Evolutionary conservation across 2,888 invertebrate species (phyloP).

Genomic region (Meteorus colon): DNA sequence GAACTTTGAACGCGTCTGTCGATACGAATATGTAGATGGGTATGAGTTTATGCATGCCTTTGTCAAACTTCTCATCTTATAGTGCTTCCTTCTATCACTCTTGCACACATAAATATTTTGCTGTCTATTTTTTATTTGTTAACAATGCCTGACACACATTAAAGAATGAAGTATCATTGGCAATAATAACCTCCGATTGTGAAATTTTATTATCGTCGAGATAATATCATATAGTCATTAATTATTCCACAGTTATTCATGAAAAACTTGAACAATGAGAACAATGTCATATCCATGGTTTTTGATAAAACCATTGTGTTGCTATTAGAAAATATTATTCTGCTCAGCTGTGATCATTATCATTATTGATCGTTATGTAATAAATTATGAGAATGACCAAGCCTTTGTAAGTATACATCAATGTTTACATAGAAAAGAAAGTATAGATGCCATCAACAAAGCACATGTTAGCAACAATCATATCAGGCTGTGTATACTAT

Average conservation of each 20-base stretch:
- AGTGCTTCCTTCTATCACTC: background rate
- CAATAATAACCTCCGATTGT: background rate
- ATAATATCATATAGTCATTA: too few species aligned
- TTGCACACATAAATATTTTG: background rate
- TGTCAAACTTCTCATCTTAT: background rate
- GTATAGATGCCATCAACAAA: too few species aligned
- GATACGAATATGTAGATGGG: background rate
- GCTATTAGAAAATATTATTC: background rate
- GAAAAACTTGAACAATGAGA: too few species aligned
- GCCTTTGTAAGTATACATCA: background rate
- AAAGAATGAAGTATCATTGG: background rate
- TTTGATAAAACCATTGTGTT: background rate
- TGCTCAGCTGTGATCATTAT: background rate
- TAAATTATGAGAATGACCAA: background rate
- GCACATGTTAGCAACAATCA: too few species aligned
- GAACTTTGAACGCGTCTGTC: conserved; percentile 20
- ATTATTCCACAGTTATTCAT: too few species aligned
- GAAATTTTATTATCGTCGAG: too few species aligned
- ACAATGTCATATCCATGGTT: too few species aligned
- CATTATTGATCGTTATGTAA: background rate
- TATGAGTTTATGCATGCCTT: background rate
- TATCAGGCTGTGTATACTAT: too few species aligned
- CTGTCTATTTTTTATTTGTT: background rate
- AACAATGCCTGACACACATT: background rate
- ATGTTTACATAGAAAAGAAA: background rate